Evolutionary conservation across 2,888 invertebrate genomes (phyloP), one percentile per base, ranked within the genome.

Genomic region (Sinotaia quadrata): DNA sequence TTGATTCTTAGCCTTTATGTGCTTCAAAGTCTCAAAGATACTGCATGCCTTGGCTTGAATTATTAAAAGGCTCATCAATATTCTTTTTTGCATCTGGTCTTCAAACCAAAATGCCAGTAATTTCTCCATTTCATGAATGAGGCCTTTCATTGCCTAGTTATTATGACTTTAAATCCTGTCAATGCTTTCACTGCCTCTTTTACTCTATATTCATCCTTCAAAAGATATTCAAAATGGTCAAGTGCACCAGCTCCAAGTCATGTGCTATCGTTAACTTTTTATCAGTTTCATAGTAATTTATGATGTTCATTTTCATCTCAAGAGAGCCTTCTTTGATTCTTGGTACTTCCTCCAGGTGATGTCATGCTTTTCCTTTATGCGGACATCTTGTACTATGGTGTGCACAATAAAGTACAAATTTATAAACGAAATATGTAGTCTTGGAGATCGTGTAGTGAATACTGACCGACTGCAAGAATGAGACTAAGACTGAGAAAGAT

Each of bases 111-210:
- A 18, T n/a, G 41, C 41, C 41, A 3, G 21, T 52, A 4, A 52
- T 52, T 52, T 52, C 21, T 52, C 1, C 21, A 52, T 52, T 52
- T 52, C 4, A 52, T 52, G 21, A 52, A 52, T 4, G 52, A 52
- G 52, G 27, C 52, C 15, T 0, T 52, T 52, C 52, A 18, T 18
- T 52, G 4, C 2, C 52, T 52, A 52, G 15, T 52, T 52, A 52
- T 52, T 52, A 52, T 27, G 27, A 24, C 52, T 24, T 52, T 52
- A 52, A 52, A 52, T 52, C 52, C 52, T 52, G 52, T 12, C 27
- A 12, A n/a, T 52, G 15, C 52, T 52, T 12, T 21, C 21, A 12
- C 21, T 52, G 21, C 52, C n/a, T n/a, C n/a, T n/a, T n/a, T n/a
- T n/a, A n/a, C n/a, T n/a, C n/a, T n/a, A n/a, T 4, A 18, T 52